These are phyloP conservation scores for Helobdella robusta DNA, from an alignment of 2,888 invertebrate species.

Conservation along the genomic window DNA sequence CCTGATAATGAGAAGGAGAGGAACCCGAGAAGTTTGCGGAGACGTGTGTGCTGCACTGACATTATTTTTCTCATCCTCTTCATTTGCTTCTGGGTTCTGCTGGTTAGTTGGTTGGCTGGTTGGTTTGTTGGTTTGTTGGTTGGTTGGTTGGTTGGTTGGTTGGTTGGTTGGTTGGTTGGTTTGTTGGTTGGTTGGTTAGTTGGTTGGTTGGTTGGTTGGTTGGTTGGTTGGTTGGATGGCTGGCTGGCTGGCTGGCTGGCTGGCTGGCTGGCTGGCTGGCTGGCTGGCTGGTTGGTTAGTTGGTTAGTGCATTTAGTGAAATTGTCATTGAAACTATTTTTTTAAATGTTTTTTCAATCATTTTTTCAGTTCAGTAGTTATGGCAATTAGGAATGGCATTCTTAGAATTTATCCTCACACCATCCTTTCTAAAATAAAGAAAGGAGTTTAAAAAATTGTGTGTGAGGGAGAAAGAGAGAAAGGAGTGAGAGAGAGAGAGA, in stretches of 20 bases:
- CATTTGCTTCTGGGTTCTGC: constrained; percentile 52
- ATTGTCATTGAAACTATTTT: neutral
- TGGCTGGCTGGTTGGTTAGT: no score
- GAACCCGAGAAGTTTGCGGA: constrained; percentile 25
- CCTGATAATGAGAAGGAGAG: constrained; percentile 4
- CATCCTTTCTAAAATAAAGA: no score
- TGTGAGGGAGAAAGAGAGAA: no score
- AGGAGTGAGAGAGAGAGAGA: no score
- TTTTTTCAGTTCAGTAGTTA: no score
- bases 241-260: neutral
- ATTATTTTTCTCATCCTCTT: constrained; percentile 55
- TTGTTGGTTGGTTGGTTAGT: no score
- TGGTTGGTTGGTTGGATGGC: no score
- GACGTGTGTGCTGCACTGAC: constrained; percentile 54
- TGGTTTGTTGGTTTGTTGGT: no score
- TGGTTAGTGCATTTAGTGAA: neutral
- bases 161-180: neutral
- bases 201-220: no score
- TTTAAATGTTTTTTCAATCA: neutral
- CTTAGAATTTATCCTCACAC: no score
- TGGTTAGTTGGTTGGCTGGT: constrained; percentile 54
- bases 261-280: neutral
- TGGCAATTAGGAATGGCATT: no score
- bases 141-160: neutral
- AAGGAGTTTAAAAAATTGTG: no score